phyloP scores from a whole-genome alignment of 2,113 vertebrate species.

The Odontesthes bonariensis region DNA sequence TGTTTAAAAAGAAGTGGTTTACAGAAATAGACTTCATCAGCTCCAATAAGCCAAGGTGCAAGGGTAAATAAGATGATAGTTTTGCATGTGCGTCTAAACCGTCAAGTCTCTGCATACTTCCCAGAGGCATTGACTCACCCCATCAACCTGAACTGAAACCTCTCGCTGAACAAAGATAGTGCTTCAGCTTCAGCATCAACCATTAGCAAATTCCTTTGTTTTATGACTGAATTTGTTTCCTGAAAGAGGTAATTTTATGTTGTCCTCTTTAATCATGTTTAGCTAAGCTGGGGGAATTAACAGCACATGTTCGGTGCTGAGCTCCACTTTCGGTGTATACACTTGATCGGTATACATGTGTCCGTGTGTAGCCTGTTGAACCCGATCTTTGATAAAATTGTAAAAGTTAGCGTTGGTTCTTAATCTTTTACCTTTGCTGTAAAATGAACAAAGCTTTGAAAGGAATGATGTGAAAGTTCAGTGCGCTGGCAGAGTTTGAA shows the following conservation, averaged over 20 bases:
- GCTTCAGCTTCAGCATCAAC: conserved; percentile 43
- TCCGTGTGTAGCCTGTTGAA: conserved; percentile 10
- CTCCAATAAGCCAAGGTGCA: conserved; percentile 59
- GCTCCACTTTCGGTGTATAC: conserved; percentile 14
- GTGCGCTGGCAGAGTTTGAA: conserved; percentile 18
- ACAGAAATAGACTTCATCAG: neutral
- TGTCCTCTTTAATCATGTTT: conserved; percentile 59
- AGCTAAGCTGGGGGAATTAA: conserved; percentile 48
- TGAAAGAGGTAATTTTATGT: conserved; percentile 54
- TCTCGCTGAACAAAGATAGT: conserved; percentile 41
- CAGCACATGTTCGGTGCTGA: conserved; percentile 50
- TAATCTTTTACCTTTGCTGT: conserved; percentile 24
- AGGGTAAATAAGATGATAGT: conserved; percentile 50
- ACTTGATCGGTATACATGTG: conserved; percentile 8
- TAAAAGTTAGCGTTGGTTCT: conserved; percentile 5
- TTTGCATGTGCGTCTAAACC: conserved; percentile 61
- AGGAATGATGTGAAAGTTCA: conserved; percentile 26
- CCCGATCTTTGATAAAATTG: conserved; percentile 1
- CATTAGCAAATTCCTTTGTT: conserved; percentile 70
- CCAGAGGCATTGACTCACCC: conserved; percentile 34
- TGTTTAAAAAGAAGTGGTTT: neutral
- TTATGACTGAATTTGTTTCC: conserved; percentile 61
- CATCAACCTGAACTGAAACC: conserved; percentile 34
- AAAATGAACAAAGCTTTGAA: conserved; percentile 26
- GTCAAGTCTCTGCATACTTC: conserved; percentile 58